Conservation (phyloP, 35 echinoderm and acorn worm genomes). For the Hemicentrotus pulcherrimus region DNA sequence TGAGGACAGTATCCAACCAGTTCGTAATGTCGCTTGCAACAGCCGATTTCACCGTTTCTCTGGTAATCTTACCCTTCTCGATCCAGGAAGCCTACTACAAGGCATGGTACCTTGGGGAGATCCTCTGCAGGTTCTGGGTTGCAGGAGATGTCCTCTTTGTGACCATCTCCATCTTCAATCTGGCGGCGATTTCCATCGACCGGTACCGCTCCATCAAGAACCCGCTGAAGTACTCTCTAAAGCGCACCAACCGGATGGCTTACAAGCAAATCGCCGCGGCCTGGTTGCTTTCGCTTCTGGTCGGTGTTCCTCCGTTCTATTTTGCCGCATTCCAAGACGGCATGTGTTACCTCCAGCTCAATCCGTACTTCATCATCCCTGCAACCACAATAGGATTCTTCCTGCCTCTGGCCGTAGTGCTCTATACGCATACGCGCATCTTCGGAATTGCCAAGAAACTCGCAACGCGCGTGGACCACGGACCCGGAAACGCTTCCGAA, state of each 20-base stretch:
- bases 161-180: slow-evolving; percentile 51
- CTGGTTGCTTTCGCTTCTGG: slow-evolving; percentile 50
- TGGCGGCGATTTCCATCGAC: slow-evolving; percentile 69
- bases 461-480: background rate
- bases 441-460: slow-evolving; percentile 58
- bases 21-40: slow-evolving; percentile 4
- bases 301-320: slow-evolving; percentile 43
- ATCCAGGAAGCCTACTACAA: background rate
- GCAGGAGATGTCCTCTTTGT: background rate
- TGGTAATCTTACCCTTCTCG: slow-evolving; percentile 25
- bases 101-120: background rate
- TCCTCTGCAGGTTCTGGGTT: slow-evolving; percentile 4
- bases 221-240: slow-evolving; percentile 70
- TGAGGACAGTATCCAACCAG: slow-evolving; percentile 41
- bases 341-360: background rate
- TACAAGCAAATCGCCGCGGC: slow-evolving; percentile 23
- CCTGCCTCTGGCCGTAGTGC: slow-evolving; percentile 55
- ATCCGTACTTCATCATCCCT: slow-evolving; percentile 61
- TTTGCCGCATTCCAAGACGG: background rate
- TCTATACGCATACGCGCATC: slow-evolving; percentile 58
- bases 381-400: slow-evolving; percentile 65
- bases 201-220: slow-evolving; percentile 66
- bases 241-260: slow-evolving; percentile 50
- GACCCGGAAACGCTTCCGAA: background rate
- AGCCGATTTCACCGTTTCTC: background rate